phyloP scores from a whole-genome alignment of 2,113 vertebrate species.

The Pseudonaja textilis region DNA sequence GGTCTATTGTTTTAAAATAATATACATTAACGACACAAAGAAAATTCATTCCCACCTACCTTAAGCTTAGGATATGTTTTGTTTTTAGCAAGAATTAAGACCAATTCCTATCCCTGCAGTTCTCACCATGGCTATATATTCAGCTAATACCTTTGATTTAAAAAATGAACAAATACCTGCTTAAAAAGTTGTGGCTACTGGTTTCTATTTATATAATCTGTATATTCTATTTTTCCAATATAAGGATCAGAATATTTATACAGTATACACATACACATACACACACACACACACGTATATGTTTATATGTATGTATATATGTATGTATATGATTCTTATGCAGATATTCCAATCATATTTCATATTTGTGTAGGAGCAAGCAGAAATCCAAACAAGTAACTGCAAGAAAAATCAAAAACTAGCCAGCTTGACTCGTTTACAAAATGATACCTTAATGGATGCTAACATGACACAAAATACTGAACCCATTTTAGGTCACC shows the following conservation, averaged over 20 bases:
- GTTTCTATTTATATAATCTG: neutral
- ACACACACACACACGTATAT: too few species aligned
- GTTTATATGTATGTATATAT: too few species aligned
- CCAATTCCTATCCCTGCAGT: neutral
- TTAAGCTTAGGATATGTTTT: neutral
- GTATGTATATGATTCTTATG: too few species aligned
- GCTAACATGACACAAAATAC: neutral
- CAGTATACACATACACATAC: too few species aligned
- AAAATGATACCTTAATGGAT: neutral
- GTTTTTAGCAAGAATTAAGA: neutral
- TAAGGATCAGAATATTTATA: neutral
- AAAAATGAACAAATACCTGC: neutral
- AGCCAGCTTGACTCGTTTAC: rapidly evolving
- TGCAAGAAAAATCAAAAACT: neutral
- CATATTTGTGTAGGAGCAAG: neutral
- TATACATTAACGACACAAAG: neutral
- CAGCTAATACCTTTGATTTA: neutral
- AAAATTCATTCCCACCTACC: neutral
- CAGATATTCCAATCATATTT: neutral
- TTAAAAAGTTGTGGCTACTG: neutral
- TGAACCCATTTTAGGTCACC: slow-evolving; percentile 31
- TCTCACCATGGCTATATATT: neutral
- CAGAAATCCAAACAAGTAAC: neutral
- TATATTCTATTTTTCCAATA: neutral
- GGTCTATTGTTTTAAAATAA: neutral